Percentiles rank a stretch among this genome's conserved stretches.
phyloP scores from a whole-genome alignment of 1,140 invertebrate genomes.

The Megalopta genalis region DNA sequence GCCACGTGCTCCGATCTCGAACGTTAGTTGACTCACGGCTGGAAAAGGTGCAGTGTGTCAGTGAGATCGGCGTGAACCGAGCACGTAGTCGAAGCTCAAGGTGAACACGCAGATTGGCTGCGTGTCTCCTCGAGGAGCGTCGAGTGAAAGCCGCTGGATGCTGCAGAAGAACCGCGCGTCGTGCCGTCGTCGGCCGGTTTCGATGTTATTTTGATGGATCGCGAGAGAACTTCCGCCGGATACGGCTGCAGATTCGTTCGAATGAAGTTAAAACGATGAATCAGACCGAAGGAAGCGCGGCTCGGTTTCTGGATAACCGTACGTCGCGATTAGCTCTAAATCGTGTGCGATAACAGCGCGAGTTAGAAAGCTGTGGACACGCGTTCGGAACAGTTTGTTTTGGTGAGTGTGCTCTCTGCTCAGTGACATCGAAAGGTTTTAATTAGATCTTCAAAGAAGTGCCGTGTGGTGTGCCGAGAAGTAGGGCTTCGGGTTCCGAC shows the following conservation, averaged over 20 bases:
- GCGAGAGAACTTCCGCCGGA: background rate
- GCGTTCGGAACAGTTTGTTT: background rate
- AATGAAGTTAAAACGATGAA: conserved; percentile 1
- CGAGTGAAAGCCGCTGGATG: conserved; percentile 6
- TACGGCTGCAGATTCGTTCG: background rate
- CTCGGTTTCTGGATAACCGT: conserved; percentile 19
- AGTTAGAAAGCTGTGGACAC: background rate
- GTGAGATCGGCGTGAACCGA: no score
- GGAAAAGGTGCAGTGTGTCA: no score
- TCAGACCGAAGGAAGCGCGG: conserved; percentile 4
- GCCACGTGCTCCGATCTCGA: no score
- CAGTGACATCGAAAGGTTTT: no score
- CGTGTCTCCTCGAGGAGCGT: background rate
- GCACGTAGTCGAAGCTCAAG: no score
- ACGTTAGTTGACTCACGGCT: background rate
- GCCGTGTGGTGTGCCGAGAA: no score
- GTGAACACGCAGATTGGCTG: no score
- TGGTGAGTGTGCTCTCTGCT: background rate
- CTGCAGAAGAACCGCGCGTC: no score
- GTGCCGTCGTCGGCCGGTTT: no score
- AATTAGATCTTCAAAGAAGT: no score
- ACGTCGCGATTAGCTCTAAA: conserved; percentile 11
- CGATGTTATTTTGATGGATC: no score
- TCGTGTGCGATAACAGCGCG: background rate
- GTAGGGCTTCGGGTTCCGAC: no score